phyloP scores from a whole-genome alignment of 2,888 invertebrate genomes.

The Trissolcus japonicus region DNA sequence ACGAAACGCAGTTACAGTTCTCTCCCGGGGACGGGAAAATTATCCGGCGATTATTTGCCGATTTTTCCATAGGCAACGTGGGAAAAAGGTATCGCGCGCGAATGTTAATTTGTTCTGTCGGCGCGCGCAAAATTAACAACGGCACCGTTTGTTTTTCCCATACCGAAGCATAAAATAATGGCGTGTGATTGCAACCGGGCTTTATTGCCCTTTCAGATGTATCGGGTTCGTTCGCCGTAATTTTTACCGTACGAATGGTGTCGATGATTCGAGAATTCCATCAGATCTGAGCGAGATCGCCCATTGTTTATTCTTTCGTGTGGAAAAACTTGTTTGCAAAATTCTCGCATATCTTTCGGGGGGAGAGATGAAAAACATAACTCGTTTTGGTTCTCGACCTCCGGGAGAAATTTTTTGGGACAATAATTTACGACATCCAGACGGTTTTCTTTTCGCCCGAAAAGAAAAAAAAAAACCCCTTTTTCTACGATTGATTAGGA shows the following conservation, averaged over 20 bases:
- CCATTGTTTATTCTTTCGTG: neutral
- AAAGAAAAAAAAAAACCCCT: too few relatives aligned
- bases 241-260: slow-evolving; percentile 3
- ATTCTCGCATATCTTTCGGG: too few relatives aligned
- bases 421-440: slow-evolving; percentile 7
- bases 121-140: slow-evolving; percentile 39
- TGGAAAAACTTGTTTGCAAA: too few relatives aligned
- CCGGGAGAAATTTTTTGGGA: neutral
- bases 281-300: neutral
- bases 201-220: slow-evolving; percentile 33
- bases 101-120: slow-evolving; percentile 45
- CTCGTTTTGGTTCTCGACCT: too few relatives aligned
- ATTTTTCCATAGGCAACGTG: slow-evolving; percentile 36
- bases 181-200: slow-evolving; percentile 32
- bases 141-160: slow-evolving; percentile 50
- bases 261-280: slow-evolving; percentile 2
- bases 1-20: slow-evolving; percentile 32
- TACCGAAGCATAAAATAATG: slow-evolving; percentile 29
- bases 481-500: neutral
- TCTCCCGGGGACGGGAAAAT: slow-evolving; percentile 41
- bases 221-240: slow-evolving; percentile 4
- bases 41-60: slow-evolving; percentile 36
- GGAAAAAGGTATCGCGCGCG: slow-evolving; percentile 36
- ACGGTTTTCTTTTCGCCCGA: neutral
- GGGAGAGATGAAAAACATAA: too few relatives aligned